Evolutionary conservation across 2,888 invertebrate genomes (phyloP).

Genomic region (Agrotis exclamationis): DNA sequence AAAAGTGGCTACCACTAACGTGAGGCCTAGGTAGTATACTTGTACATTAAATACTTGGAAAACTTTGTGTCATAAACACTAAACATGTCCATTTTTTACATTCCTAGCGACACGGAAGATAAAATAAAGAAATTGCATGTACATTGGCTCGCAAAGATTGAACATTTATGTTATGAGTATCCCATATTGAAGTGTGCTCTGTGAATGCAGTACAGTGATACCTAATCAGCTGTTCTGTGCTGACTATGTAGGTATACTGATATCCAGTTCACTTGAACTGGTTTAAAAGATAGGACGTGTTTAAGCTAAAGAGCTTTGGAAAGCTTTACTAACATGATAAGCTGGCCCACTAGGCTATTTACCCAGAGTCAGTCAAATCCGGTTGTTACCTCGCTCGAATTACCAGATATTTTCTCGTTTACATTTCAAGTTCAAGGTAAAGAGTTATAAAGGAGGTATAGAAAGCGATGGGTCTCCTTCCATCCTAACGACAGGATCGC

Average conservation of each 20-base stretch:
- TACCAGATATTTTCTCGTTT: not conserved
- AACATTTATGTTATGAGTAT: not conserved
- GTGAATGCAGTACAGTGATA: not conserved
- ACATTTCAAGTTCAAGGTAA: conserved; percentile 34
- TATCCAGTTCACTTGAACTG: not conserved
- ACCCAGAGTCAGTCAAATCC: conserved; percentile 2
- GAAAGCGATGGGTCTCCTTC: conserved; percentile 58
- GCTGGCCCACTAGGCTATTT: not conserved
- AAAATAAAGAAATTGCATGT: not conserved
- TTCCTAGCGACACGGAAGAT: not conserved
- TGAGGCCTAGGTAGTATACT: not conserved
- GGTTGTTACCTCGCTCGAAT: not conserved
- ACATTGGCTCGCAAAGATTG: not conserved
- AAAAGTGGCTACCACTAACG: not conserved
- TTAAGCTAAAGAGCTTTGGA: conserved; percentile 11
- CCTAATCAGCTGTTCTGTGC: not conserved
- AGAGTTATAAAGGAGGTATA: conserved; percentile 11
- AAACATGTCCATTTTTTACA: not conserved
- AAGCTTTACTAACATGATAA: conserved; percentile 5
- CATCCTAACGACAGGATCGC: conserved; percentile 68
- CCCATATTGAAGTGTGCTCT: no score
- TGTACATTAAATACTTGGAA: not conserved
- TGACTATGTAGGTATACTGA: not conserved
- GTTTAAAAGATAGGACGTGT: not conserved
- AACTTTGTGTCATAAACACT: not conserved